These are phyloP conservation scores for Ganaspis brasiliensis DNA, from an alignment of 2,888 invertebrate species.

Conservation along the genomic window DNA sequence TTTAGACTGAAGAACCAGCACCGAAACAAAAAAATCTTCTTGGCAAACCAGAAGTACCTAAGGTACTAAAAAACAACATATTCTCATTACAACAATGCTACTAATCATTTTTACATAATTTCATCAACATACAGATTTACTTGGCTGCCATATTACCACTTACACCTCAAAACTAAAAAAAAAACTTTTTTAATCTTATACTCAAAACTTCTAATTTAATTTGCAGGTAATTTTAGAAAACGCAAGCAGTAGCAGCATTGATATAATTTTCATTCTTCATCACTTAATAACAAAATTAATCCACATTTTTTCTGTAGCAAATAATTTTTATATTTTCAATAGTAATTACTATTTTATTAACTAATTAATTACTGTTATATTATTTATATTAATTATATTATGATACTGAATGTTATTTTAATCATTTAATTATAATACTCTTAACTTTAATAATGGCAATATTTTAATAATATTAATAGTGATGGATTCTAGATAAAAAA, in stretches of 20 bases:
- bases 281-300: constrained; percentile 25
- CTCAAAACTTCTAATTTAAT: not conserved
- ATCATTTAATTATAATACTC: too few species aligned
- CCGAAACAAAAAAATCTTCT: constrained; percentile 51
- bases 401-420: too few species aligned
- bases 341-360: too few species aligned
- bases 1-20: constrained; percentile 60
- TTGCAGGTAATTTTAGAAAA: not conserved
- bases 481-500: too few species aligned
- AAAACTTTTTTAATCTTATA: not conserved
- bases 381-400: too few species aligned
- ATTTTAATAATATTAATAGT: too few species aligned
- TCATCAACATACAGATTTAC: not conserved
- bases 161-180: too few species aligned
- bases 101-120: constrained; percentile 14
- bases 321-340: not conserved
- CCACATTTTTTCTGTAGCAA: not conserved
- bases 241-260: not conserved
- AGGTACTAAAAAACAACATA: constrained; percentile 51
- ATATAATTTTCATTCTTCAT: not conserved
- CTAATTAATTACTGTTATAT: too few species aligned
- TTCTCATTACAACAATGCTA: constrained; percentile 2
- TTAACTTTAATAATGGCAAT: too few species aligned
- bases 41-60: constrained; percentile 57
- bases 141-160: not conserved